Evolutionary conservation across 2,797 vertebrate genomes (phyloP).

Genomic region (Sciurus vulgaris): DNA sequence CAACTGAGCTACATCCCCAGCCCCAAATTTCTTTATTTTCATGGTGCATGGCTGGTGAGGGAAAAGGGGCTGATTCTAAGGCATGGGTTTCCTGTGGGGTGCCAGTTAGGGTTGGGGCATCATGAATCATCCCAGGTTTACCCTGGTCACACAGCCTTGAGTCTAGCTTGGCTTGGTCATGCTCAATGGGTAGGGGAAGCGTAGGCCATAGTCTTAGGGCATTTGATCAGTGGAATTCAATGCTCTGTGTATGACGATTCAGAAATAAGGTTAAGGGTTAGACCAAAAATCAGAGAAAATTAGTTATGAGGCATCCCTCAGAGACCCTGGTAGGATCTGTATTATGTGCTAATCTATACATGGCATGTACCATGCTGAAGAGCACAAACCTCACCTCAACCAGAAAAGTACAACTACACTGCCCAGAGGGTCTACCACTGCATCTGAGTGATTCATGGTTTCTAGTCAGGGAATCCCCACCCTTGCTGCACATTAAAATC

Average conservation of each 20-base stretch:
- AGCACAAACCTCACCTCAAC: background rate
- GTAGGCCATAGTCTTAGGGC: background rate
- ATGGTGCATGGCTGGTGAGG: background rate
- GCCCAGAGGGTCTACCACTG: background rate
- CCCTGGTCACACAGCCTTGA: background rate
- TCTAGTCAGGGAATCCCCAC: background rate
- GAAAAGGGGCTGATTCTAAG: background rate
- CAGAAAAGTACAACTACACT: background rate
- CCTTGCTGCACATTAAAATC: background rate
- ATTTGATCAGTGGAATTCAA: background rate
- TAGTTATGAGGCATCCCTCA: background rate
- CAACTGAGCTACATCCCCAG: no score
- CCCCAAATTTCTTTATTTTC: background rate
- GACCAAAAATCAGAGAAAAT: constrained; percentile 37
- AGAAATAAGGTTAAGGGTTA: background rate
- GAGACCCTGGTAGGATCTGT: background rate
- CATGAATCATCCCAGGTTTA: background rate
- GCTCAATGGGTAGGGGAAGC: background rate
- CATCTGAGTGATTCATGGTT: background rate
- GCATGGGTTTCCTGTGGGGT: background rate
- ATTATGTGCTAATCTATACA: background rate
- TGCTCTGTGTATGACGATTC: background rate
- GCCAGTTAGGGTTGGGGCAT: background rate
- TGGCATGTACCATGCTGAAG: background rate
- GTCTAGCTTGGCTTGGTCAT: background rate